Conservation (phyloP, 2,113 vertebrate species). For the Cisticola juncidis region DNA sequence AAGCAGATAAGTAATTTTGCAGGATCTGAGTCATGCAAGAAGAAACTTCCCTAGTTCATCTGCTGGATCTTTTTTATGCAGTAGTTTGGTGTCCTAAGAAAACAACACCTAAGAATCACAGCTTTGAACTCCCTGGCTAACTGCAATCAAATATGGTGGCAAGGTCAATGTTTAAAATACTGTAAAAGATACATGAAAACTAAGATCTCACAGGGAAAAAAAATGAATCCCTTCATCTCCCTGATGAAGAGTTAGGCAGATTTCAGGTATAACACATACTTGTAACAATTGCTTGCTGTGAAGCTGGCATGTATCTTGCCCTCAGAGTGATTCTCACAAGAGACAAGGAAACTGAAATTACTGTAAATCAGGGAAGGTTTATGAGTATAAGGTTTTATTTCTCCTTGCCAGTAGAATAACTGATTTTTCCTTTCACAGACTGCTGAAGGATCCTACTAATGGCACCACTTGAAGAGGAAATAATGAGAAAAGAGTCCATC, state of each 20-base stretch:
- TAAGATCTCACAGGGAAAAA: background rate
- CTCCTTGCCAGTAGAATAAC: background rate
- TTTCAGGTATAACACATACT: background rate
- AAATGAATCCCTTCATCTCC: background rate
- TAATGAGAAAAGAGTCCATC: background rate
- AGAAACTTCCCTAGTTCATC: background rate
- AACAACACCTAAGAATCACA: fast-evolving
- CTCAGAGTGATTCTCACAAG: background rate
- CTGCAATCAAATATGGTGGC: background rate
- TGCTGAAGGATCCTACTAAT: background rate
- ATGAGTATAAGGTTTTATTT: background rate
- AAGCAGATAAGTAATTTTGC: background rate
- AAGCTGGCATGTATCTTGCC: background rate
- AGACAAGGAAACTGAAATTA: background rate
- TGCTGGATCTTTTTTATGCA: background rate
- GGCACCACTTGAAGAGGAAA: background rate
- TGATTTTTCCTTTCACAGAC: background rate
- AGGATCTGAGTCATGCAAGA: background rate
- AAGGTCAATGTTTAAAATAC: background rate
- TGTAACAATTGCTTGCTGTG: background rate
- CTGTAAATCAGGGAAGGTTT: background rate
- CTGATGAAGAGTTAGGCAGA: background rate
- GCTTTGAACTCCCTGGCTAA: background rate
- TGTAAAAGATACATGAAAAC: background rate
- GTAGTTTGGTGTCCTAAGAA: background rate